Conservation (phyloP, 2,888 invertebrate species). For the Agrotis segetum region DNA sequence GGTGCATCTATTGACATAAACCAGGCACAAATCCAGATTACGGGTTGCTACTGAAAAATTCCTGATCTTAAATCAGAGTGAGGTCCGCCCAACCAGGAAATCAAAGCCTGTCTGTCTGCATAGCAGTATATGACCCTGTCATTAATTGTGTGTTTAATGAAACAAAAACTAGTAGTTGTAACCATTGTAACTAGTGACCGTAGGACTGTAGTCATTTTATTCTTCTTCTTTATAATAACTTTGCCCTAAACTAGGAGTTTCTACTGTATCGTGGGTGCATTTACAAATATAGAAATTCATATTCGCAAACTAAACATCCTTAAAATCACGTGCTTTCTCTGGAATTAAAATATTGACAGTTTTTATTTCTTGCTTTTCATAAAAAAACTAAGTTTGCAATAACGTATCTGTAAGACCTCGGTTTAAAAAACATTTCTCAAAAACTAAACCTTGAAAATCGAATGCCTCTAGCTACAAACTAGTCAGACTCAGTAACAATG, state of each 20-base stretch:
- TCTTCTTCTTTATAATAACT: not conserved
- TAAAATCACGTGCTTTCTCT: not conserved
- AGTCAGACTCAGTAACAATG: not conserved
- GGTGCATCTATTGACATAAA: not conserved
- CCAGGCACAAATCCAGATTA: not conserved
- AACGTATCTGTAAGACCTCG: not conserved
- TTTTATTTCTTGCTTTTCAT: conserved; percentile 2
- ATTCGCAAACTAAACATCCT: not conserved
- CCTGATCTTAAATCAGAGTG: not conserved
- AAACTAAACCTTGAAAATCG: conserved; percentile 45
- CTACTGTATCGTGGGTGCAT: too few relatives aligned
- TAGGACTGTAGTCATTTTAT: not conserved
- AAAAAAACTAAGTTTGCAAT: not conserved
- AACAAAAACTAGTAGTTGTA: not conserved
- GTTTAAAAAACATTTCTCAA: conserved; percentile 17
- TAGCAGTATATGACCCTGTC: not conserved
- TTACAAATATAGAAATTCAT: too few relatives aligned
- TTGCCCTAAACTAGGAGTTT: too few relatives aligned
- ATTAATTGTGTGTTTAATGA: not conserved
- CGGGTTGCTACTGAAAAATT: not conserved
- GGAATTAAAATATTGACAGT: not conserved
- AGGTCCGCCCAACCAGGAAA: not conserved
- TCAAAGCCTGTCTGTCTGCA: not conserved
- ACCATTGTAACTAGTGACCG: not conserved
- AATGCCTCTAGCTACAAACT: conserved; percentile 14